phyloP scores from a whole-genome alignment of 2,888 invertebrate species.

The Thera obeliscata region DNA sequence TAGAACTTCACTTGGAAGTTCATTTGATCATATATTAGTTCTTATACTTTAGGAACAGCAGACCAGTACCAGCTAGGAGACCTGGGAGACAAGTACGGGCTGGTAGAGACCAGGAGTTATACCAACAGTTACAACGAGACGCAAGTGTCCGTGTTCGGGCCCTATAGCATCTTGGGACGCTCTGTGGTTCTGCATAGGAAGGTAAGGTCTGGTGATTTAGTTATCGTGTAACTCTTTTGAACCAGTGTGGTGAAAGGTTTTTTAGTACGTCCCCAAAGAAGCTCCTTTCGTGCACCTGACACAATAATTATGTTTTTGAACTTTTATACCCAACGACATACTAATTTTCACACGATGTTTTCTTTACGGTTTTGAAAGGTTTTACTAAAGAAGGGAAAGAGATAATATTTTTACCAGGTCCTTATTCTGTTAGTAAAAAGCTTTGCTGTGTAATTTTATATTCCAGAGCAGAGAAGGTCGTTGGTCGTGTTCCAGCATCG shows the following conservation, averaged over 20 bases:
- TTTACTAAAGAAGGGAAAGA: no score
- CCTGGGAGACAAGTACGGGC: constrained; percentile 93
- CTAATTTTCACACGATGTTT: no score
- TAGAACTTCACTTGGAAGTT: no score
- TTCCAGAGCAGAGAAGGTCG: constrained; percentile 81
- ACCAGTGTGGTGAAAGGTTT: no score
- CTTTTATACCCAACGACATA: no score
- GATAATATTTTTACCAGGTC: background rate
- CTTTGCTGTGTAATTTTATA: background rate
- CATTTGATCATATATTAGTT: no score
- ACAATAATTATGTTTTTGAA: no score
- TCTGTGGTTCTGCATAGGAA: constrained; percentile 93
- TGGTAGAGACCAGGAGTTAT: constrained; percentile 86
- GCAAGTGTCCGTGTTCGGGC: constrained; percentile 91
- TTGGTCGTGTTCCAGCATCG: constrained; percentile 94
- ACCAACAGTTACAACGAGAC: constrained; percentile 90
- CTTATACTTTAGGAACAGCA: constrained; percentile 85
- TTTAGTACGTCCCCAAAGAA: no score
- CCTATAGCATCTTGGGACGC: constrained; percentile 92
- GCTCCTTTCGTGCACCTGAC: no score
- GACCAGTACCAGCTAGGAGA: constrained; percentile 96
- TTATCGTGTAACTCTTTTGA: no score
- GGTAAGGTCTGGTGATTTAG: constrained; percentile 53
- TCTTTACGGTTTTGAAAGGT: no score
- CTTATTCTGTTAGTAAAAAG: background rate